Conservation (phyloP, 1,140 invertebrate species). For the Ridgeia piscesae region DNA sequence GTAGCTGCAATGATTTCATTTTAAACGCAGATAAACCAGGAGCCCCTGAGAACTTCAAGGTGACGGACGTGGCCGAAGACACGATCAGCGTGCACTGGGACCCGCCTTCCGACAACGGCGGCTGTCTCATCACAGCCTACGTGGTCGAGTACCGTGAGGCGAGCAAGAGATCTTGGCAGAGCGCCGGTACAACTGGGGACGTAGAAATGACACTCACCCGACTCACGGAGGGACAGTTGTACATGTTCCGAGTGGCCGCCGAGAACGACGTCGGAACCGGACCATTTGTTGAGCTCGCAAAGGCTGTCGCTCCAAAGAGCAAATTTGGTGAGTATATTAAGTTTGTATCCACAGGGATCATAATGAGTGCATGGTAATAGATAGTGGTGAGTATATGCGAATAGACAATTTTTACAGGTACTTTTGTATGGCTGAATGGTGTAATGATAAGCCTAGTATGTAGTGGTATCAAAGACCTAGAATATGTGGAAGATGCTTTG, state of each 20-base stretch:
- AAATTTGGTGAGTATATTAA: not conserved
- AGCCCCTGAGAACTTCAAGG: slow-evolving; percentile 77
- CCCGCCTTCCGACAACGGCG: slow-evolving; percentile 78
- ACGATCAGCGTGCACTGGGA: slow-evolving; percentile 89
- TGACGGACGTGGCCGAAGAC: slow-evolving; percentile 88
- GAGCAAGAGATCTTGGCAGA: slow-evolving; percentile 88
- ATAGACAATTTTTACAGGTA: too few species aligned
- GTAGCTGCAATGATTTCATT: not conserved
- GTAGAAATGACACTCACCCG: not conserved
- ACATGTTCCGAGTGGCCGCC: slow-evolving; percentile 91
- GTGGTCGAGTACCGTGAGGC: slow-evolving; percentile 92
- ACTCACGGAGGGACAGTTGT: slow-evolving; percentile 78
- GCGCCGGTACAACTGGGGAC: slow-evolving; percentile 56
- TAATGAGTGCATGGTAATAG: too few species aligned
- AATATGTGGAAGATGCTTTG: too few species aligned
- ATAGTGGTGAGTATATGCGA: too few species aligned
- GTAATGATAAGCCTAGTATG: too few species aligned
- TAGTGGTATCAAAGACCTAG: too few species aligned
- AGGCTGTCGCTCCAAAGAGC: slow-evolving; percentile 16
- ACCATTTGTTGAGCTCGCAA: slow-evolving; percentile 67
- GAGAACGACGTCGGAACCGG: slow-evolving; percentile 79
- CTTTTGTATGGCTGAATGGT: not conserved
- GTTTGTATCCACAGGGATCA: not conserved
- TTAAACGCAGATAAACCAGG: slow-evolving; percentile 74
- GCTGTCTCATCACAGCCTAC: slow-evolving; percentile 76